Evolutionary conservation across 2,113 vertebrate genomes (phyloP).

Genomic region (Notothenia rossii): DNA sequence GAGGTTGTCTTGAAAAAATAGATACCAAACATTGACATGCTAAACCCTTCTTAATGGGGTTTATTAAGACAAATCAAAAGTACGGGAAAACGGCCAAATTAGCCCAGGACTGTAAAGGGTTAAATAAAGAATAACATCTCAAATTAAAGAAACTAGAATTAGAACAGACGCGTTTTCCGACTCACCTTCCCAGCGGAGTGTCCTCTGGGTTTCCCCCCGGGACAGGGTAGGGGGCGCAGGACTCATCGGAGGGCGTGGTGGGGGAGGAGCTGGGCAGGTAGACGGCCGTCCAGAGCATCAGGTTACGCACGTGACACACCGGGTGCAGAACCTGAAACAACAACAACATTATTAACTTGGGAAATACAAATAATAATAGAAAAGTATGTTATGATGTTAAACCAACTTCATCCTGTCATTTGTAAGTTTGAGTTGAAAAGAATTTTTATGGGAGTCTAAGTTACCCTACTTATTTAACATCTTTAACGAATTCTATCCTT

Average conservation of each 20-base stretch:
- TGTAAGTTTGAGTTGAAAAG: no score
- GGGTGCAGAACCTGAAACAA: conserved; percentile 92
- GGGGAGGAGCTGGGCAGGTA: conserved; percentile 96
- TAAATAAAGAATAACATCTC: no score
- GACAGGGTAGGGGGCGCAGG: conserved; percentile 92
- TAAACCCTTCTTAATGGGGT: no score
- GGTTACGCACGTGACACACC: conserved; percentile 95
- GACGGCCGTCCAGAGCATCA: conserved; percentile 97
- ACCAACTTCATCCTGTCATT: no score
- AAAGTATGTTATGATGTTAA: not conserved
- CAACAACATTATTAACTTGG: not conserved
- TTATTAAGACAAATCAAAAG: no score
- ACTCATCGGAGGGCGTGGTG: conserved; percentile 92
- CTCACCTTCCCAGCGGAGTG: conserved; percentile 93
- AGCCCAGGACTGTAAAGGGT: no score
- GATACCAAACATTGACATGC: no score
- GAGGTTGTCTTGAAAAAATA: no score
- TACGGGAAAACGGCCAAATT: no score
- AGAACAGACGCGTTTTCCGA: conserved; percentile 1
- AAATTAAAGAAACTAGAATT: no score
- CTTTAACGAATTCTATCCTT: no score
- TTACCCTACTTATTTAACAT: no score
- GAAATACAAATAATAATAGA: not conserved
- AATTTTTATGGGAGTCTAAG: not conserved
- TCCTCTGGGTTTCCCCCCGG: conserved; percentile 91